Conservation (phyloP, 2,888 invertebrate species). For the Sarcophaga caerulescens region DNA sequence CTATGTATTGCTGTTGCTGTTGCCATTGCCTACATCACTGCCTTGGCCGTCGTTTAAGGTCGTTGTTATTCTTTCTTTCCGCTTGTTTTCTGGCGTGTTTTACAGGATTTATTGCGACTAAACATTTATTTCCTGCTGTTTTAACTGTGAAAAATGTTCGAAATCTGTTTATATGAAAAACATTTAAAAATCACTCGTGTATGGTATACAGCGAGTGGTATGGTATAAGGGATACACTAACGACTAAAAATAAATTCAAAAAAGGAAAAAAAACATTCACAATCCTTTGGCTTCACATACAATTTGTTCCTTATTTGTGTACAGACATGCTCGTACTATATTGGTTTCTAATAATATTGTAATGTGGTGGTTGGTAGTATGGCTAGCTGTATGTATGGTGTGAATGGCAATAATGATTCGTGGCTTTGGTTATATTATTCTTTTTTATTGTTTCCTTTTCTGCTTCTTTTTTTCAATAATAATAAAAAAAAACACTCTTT, state of each 20-base stretch:
- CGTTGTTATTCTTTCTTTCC: constrained; percentile 18
- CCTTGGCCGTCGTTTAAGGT: constrained; percentile 6
- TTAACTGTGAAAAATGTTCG: constrained; percentile 61
- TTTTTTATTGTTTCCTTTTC: constrained; percentile 4
- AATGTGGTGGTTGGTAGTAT: not conserved
- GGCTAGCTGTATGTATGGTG: constrained; percentile 9
- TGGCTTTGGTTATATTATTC: constrained; percentile 32
- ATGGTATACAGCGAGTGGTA: constrained; percentile 5
- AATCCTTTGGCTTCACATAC: constrained; percentile 50
- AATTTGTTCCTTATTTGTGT: constrained; percentile 51
- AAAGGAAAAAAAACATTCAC: not conserved
- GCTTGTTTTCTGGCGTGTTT: constrained; percentile 36
- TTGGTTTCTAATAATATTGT: too few relatives aligned
- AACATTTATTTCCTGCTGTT: constrained; percentile 68
- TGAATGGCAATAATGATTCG: not conserved
- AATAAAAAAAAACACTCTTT: constrained; percentile 39
- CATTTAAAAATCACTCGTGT: constrained; percentile 40
- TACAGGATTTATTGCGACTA: constrained; percentile 64
- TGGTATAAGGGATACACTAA: not conserved
- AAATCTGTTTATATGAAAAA: constrained; percentile 63
- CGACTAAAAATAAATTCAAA: not conserved
- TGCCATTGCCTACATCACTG: not conserved
- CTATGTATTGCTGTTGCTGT: not conserved
- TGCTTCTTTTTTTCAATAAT: not conserved
- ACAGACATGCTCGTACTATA: not conserved